These are phyloP conservation scores for Festucalex cinctus DNA, from an alignment of 2,113 vertebrate genomes.

Conservation along the genomic window DNA sequence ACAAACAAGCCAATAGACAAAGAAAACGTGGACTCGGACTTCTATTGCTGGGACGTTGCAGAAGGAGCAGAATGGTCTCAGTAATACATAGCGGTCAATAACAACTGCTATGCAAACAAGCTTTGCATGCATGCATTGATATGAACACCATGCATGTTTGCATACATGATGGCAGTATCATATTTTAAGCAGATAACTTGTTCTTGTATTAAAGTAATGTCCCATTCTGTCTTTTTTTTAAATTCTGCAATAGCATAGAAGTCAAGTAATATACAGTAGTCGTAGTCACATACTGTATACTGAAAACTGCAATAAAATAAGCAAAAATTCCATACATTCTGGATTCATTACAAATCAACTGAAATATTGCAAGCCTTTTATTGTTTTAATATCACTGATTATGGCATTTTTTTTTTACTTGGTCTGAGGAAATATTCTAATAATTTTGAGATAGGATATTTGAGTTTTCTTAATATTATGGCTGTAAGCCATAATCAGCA, in stretches of 20 bases:
- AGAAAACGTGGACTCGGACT: conserved; percentile 41
- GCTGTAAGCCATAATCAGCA: no score
- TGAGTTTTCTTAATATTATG: no score
- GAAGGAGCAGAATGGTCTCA: conserved; percentile 35
- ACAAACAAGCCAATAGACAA: conserved; percentile 39
- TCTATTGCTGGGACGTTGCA: conserved; percentile 40
- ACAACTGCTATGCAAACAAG: conserved; percentile 4
- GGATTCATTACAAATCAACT: no score
- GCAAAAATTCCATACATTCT: no score
- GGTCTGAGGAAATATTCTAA: no score
- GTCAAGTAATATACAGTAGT: conserved; percentile 47
- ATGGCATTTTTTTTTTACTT: no score
- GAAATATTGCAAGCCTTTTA: no score
- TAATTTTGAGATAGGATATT: no score
- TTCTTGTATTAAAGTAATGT: conserved; percentile 6
- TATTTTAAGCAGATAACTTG: background rate
- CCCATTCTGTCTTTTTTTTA: conserved; percentile 29
- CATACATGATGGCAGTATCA: conserved; percentile 2
- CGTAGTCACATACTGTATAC: conserved; percentile 19
- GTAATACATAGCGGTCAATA: conserved; percentile 1
- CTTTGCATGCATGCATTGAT: background rate
- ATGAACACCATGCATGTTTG: conserved; percentile 12
- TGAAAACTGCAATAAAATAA: no score
- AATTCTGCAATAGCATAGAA: conserved; percentile 47
- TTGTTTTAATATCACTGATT: no score